Conservation (phyloP, 2,888 invertebrate species). For the Andrena bicolor region DNA sequence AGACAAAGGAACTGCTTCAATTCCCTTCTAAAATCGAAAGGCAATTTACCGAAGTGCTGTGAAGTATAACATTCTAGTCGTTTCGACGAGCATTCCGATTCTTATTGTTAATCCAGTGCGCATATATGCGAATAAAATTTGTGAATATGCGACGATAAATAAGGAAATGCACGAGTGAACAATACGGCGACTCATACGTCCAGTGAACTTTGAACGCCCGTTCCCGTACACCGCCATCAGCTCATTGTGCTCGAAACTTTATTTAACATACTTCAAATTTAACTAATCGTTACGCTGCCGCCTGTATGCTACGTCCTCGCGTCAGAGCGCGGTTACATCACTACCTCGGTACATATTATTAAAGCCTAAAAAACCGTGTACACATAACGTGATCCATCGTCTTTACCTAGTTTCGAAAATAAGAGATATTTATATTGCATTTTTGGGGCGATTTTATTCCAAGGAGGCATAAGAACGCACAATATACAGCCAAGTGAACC, state of each 20-base stretch:
- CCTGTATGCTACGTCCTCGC: too few species aligned
- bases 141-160: too few species aligned
- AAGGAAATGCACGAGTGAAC: not conserved
- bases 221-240: not conserved
- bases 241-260: not conserved
- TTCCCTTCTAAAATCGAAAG: not conserved
- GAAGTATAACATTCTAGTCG: not conserved
- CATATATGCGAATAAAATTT: too few species aligned
- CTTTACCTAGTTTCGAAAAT: too few species aligned
- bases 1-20: not conserved
- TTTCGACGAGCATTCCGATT: not conserved
- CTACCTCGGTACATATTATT: too few species aligned
- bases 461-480: not conserved
- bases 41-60: not conserved
- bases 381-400: too few species aligned
- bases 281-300: not conserved
- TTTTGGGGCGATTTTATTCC: too few species aligned
- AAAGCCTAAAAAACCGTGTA: too few species aligned
- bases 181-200: not conserved
- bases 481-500: not conserved
- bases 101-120: not conserved
- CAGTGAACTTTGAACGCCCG: conserved; percentile 39
- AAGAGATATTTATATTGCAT: too few species aligned
- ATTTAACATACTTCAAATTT: not conserved
- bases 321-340: too few species aligned